These are phyloP conservation scores for Eristalis intricaria DNA, from an alignment of 2,888 invertebrate genomes.

Conservation along the genomic window DNA sequence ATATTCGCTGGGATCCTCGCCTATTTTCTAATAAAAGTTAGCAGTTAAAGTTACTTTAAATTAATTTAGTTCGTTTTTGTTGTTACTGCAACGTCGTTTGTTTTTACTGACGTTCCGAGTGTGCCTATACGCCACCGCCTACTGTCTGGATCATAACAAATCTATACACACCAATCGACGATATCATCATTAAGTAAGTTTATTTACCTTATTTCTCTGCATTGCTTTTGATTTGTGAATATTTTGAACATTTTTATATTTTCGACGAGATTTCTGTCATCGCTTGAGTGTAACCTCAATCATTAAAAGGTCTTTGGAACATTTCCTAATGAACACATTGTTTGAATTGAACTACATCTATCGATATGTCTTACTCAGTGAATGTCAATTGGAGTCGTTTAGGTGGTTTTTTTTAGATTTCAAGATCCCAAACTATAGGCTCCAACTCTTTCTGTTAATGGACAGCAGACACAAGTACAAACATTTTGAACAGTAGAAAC, in stretches of 20 bases:
- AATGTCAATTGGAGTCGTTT: no score
- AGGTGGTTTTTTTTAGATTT: no score
- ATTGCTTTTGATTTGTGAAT: not conserved
- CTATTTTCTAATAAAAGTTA: not conserved
- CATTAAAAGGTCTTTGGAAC: no score
- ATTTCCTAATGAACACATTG: no score
- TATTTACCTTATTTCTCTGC: slow-evolving; percentile 13
- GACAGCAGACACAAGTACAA: no score
- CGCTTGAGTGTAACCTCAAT: no score
- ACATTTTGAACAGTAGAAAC: no score
- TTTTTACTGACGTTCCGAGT: slow-evolving; percentile 46
- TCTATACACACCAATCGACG: slow-evolving; percentile 25
- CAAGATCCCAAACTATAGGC: no score
- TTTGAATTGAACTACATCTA: no score
- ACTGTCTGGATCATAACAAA: slow-evolving; percentile 48
- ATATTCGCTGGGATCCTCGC: not conserved
- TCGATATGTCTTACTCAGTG: no score
- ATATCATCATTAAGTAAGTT: slow-evolving; percentile 58
- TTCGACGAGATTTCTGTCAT: not conserved
- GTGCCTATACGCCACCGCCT: slow-evolving; percentile 55
- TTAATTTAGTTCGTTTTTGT: slow-evolving; percentile 19
- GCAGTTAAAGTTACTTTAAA: not conserved
- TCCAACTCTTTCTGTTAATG: no score
- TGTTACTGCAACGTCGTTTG: slow-evolving; percentile 9
- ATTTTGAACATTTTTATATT: not conserved